Base-by-base conservation (phyloP, 2,113 vertebrate species). In the Seriola dumerili region DNA sequence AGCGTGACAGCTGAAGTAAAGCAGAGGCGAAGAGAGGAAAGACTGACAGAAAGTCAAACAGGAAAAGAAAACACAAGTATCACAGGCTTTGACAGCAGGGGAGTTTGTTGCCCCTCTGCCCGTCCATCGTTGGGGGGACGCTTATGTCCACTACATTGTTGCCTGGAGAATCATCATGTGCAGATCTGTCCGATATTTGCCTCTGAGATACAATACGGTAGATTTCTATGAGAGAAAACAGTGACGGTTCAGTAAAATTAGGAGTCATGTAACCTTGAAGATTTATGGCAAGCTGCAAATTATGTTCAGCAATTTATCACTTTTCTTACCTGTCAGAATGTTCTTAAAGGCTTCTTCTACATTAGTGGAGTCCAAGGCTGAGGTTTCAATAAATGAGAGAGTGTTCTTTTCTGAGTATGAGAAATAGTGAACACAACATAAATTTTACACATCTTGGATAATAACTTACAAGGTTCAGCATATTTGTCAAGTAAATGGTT, bases 141-240 rank as follows among this genome's bases (percentile, higher is more conserved):
- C 97, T 99, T 94, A 99, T 99, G 93, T 99, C 97, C 10, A 99
- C 98, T 19, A 99, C 98, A 0, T 99, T 99, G 96, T 99, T 99
- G 66, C 98, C 97, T 0, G 98, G 98, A 89, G 98, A 99, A 78
- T 99, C 98, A 0, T 99, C 96, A 0, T 99, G 96, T 0, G 94
- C 96, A 4, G 97, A 97, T 50, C 97, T 94, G 90, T 99, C 98
- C 0, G 97, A 96, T 5, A 99, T 99, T 91, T 99, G 98, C 95
- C 99, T 99, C 95, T 99, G 98, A 8, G 97, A 99, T 75, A 99
- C 97, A 0, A 99, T 99, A 85, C 97, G 97, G 93, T 99, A 98
- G 92, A 98, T 99, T 92, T 99, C 98, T 99, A 95, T 1, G 79
- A 90, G 32, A 5, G 81, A 74, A 50, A 81, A 72, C 4, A 77